Evolutionary conservation across 2,113 vertebrate species (phyloP), one percentile per base, ranked within the genome.

Genomic region (Eptatretus burgeri): DNA sequence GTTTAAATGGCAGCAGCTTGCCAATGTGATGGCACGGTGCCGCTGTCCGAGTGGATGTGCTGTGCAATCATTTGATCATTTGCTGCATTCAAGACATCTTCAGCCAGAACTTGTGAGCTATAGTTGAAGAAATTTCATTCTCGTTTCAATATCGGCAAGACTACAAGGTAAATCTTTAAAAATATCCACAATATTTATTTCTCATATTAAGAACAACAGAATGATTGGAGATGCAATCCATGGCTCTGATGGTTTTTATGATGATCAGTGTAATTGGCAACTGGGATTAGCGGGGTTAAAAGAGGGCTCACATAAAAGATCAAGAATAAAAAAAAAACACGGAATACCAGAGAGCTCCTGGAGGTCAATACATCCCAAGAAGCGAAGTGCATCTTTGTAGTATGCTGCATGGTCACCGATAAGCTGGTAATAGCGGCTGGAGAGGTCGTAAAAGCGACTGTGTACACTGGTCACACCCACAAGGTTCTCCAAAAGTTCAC

Each of bases 351-450:
- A 81, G 20, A 95, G 74, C 67, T 89, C 85, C 71, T 84, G 87
- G 11, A 80, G 80, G 51, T 95, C 84, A 2, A 94, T 85, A 67
- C 89, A 95, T 1, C 91, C 91, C 65, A 98, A 75, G 68, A 91
- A 95, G 49, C 84, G 78, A 70, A 98, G 76, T 0, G 89, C 89
- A 0, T 94, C 89, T 71, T 84, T 93, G 69, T 94, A 98, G 73
- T 95, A 95, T 60, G 83, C 73, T 0, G 86, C 85, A 0, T 95
- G 87, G 75, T 84, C 88, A 1, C 91, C 91, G 1, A 87, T 77
- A 0, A 93, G 89, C 72, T 93, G 89, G 62, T 95, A 88, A 69
- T 95, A 95, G 73, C 89, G 93, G 73, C 89, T 98, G 67, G 89
- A 95, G 51, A 98, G 82, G 62, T 98, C 87, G 0, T 95, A 95